Conservation (phyloP, 1,140 invertebrate species). For the Spodoptera litura region DNA sequence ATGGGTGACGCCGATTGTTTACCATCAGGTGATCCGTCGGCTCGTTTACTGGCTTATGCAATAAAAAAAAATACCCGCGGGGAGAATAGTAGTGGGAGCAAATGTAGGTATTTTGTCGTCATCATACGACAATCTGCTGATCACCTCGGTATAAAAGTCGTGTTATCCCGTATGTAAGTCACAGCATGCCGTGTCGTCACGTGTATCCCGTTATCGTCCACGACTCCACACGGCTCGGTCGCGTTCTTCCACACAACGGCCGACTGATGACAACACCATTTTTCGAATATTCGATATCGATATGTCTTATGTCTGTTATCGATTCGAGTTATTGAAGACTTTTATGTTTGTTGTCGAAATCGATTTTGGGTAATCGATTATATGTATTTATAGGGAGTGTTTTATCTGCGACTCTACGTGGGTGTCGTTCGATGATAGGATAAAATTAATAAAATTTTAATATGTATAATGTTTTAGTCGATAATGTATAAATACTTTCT, state of each 20-base stretch:
- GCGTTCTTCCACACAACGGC: conserved; percentile 14
- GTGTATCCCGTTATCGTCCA: conserved; percentile 22
- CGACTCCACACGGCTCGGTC: neutral
- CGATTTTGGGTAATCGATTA: neutral
- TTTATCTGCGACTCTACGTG: too few species aligned
- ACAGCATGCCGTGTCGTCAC: conserved; percentile 27
- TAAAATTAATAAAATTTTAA: too few species aligned
- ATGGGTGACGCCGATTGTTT: too few species aligned
- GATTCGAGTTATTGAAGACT: neutral
- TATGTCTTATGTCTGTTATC: neutral
- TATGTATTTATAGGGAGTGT: too few species aligned
- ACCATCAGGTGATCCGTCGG: too few species aligned
- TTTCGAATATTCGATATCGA: conserved; percentile 4
- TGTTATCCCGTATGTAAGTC: conserved; percentile 34
- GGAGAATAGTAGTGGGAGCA: too few species aligned
- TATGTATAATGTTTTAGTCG: too few species aligned
- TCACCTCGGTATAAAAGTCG: conserved; percentile 7
- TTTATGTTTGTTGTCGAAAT: neutral
- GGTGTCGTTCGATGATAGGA: too few species aligned
- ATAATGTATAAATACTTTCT: too few species aligned
- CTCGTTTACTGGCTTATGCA: too few species aligned
- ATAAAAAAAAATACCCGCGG: too few species aligned
- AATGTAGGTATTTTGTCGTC: too few species aligned
- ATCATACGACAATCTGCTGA: neutral
- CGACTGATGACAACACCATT: conserved; percentile 18